Base-by-base conservation (phyloP, 1,140 invertebrate species). In the Nomia melanderi region DNA sequence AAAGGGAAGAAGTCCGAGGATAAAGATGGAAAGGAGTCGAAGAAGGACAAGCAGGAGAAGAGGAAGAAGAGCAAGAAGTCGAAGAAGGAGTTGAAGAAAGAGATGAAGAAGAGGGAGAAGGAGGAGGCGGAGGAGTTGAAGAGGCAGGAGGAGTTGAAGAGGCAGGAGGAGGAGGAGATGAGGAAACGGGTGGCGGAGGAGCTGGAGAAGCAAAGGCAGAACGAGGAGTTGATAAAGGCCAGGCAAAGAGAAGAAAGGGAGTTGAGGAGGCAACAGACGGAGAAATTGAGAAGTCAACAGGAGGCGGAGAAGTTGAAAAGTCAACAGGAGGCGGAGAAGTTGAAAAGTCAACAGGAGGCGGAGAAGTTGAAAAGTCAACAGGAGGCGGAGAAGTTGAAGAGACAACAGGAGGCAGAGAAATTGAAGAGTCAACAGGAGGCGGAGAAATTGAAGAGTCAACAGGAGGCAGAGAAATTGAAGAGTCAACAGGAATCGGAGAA, bases 1-100 rank as follows among this genome's bases (percentile, higher is more conserved):
- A 41, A 57, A 47, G 67, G 39, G 0, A 50, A 59, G 0, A 17
- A 50, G 20, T 50, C 47, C 20, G 20, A 53, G 80, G 3, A 41
- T 54, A 2, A 41, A 69, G 36, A 47, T 59, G 41, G 20, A 4
- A 12, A 57, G 31, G 20, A 56, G 1, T 14, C 39, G 23, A 44
- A 33, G 44, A 25, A 74, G 3, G 17, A 76, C 1, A 20, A 60
- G 47, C 47, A 25, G 25, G 60, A 17, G n/a, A 50, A n/a, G 36
- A 29, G 39, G 25, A 75, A 5, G 25, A 77, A 5, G n/a, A 62
- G 47, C 50, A 25, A 27, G 60, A 17, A 77, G 53, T 41, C 31
- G 31, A 57, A 71, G 11, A 60, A 69, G 53, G 69, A 62, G 5
- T 54, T 33, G 33, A 31, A 74, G 14, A 23, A 82, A 47, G 47